Percentiles rank a stretch among this genome's conserved stretches.
phyloP scores from a whole-genome alignment of 2,797 vertebrate species.

The Gadopsis bispinosus region DNA sequence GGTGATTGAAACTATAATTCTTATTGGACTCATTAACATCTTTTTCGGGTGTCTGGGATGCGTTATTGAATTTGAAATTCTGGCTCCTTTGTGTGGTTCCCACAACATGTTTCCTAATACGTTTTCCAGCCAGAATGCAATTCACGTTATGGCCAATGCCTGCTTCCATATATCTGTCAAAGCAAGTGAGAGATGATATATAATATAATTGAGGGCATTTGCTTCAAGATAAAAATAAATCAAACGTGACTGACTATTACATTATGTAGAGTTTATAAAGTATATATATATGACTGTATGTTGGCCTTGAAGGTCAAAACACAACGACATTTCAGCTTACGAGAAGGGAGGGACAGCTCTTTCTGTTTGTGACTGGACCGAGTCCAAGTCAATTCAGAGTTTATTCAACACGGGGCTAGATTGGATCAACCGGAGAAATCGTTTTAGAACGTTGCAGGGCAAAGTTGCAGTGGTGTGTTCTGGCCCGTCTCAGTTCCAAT shows the following conservation, averaged over 20 bases:
- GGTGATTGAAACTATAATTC: conserved; percentile 76
- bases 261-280: too few relatives aligned
- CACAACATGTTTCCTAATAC: conserved; percentile 40
- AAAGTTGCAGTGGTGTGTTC: too few relatives aligned
- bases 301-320: too few relatives aligned
- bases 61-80: conserved; percentile 55
- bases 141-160: conserved; percentile 28
- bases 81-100: conserved; percentile 19
- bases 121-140: conserved; percentile 31
- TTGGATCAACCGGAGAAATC: too few relatives aligned
- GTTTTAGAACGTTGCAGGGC: too few relatives aligned
- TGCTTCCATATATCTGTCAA: conserved; percentile 67
- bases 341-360: too few relatives aligned
- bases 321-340: too few relatives aligned
- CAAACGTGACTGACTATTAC: conserved; percentile 72
- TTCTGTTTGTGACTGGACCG: too few relatives aligned
- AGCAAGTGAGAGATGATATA: conserved; percentile 66
- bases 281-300: too few relatives aligned
- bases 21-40: conserved; percentile 57
- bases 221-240: conserved; percentile 71
- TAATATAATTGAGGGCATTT: conserved; percentile 66
- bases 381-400: too few relatives aligned
- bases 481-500: too few relatives aligned
- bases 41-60: conserved; percentile 42
- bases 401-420: too few relatives aligned